Base-by-base conservation (phyloP, 1,140 invertebrate species). In the Trichonephila inaurata region DNA sequence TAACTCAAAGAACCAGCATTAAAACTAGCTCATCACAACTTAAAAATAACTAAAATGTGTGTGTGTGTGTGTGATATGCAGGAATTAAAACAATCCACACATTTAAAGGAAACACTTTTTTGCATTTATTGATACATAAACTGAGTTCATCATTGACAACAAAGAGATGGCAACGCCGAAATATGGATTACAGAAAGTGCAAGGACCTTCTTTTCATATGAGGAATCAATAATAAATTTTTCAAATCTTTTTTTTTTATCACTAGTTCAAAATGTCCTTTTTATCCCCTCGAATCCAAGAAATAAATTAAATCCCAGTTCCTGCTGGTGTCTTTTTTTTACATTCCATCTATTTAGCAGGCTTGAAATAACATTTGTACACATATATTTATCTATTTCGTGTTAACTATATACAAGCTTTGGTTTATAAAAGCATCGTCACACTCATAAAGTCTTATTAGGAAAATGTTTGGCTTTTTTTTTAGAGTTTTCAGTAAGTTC, bases 81-180 rank as follows among this genome's bases (percentile, higher is more conserved):
- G 6, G 16, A 33, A 21, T 44, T 7, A 51, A 83, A 12, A 24
- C 44, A 51, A 77, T 18, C 12, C 33, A 86, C 21, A 86, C 21
- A 58, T 5, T 21, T 92, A 85, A 93, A 88, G 85, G 92, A 93
- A 93, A 93, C 92, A 93, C 81, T 83, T 91, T 91, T 88, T 93
- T 91, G 89, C 66, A 88, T 93, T 93, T 93, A 93, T 93, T 93
- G 83, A 88, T 93, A 93, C 92, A 93, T 93, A 93, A 93, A 93
- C 92, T 88, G 92, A 92, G n/a, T 85, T 85, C 44, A 33, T 93
- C 69, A 93, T 88, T 81, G 92, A 93, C 92, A 93, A 93, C 92
- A 93, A 82, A 40, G 92, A 93, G 51, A 93, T 93, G 92, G 92
- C 85, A 93, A 93, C 69, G 87, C 92, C 92, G 51, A 92, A 86